Evolutionary conservation across 2,797 vertebrate genomes (phyloP).

Genomic region (Ceyx erithaca): DNA sequence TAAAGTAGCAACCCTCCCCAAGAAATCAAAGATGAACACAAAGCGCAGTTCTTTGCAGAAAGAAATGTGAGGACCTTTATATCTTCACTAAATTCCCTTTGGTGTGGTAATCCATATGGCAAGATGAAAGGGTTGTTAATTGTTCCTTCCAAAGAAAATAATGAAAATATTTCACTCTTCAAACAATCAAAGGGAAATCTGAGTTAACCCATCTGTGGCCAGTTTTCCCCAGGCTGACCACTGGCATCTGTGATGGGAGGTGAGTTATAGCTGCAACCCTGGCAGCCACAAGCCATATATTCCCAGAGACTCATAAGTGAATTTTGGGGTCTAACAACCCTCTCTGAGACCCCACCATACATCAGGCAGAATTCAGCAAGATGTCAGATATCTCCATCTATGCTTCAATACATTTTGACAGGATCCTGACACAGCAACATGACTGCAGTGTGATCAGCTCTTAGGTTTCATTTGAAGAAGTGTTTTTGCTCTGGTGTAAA

Average conservation of each 20-base stretch:
- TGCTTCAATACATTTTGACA: not conserved
- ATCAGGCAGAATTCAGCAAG: not conserved
- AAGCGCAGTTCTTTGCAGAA: not conserved
- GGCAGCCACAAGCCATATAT: not conserved
- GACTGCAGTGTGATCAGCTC: not conserved
- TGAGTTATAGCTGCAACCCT: not conserved
- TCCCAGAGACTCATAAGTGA: not conserved
- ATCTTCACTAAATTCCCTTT: slow-evolving; percentile 5
- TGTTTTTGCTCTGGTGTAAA: not conserved
- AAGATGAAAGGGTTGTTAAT: slow-evolving; percentile 24
- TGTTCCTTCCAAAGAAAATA: slow-evolving; percentile 22
- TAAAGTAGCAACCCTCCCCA: not conserved
- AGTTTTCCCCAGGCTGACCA: accelerated
- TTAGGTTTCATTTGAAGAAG: not conserved
- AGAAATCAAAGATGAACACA: not conserved
- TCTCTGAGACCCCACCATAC: not conserved
- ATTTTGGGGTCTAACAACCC: not conserved
- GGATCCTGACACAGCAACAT: not conserved
- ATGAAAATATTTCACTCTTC: not conserved
- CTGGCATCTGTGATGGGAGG: not conserved
- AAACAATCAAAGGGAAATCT: not conserved
- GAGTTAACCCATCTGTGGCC: not conserved
- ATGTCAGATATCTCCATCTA: not conserved
- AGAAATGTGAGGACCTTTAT: slow-evolving; percentile 27
- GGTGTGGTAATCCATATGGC: not conserved